A percentile compares a stretch with the other conserved stretches of the same genome.
Evolutionary conservation across 2,888 invertebrate genomes (phyloP).

Genomic region (Aporophyla lueneburgensis): DNA sequence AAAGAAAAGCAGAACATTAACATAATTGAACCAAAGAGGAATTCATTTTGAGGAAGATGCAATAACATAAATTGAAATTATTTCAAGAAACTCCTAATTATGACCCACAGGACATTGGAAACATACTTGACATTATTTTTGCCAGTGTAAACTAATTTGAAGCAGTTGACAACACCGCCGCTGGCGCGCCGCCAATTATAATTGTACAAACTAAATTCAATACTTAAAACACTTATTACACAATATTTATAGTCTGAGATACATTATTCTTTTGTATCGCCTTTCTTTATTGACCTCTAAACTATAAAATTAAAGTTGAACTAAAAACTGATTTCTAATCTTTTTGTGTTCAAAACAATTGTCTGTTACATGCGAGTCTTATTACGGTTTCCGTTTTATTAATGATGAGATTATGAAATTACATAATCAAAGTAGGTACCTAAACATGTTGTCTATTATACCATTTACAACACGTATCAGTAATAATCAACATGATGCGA

Average conservation of each 20-base stretch:
- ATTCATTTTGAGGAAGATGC: conserved; percentile 20
- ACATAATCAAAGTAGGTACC: neutral
- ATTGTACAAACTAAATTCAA: conserved; percentile 72
- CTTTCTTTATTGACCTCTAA: neutral
- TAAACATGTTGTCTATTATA: conserved; percentile 8
- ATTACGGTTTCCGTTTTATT: conserved; percentile 5
- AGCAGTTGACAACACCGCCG: conserved; percentile 74
- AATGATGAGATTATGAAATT: neutral
- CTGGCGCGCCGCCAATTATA: conserved; percentile 82
- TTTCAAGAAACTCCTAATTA: conserved; percentile 40
- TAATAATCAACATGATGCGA: neutral
- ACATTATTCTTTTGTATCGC: conserved; percentile 11
- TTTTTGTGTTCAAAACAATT: conserved; percentile 4
- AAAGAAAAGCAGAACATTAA: neutral
- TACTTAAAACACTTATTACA: conserved; percentile 52
- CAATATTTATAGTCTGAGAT: conserved; percentile 3
- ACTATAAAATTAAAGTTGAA: neutral
- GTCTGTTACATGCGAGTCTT: neutral
- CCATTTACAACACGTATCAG: neutral
- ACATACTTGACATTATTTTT: conserved; percentile 73
- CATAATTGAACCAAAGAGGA: neutral
- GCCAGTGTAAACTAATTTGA: conserved; percentile 78
- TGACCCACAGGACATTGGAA: conserved; percentile 53
- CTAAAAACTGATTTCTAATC: neutral
- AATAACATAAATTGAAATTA: conserved; percentile 26